A percentile compares a stretch with the other conserved stretches of the same genome.
These are phyloP conservation scores for Dipodomys stephensi DNA, from an alignment of 2,113 vertebrate species.

Conservation along the genomic window DNA sequence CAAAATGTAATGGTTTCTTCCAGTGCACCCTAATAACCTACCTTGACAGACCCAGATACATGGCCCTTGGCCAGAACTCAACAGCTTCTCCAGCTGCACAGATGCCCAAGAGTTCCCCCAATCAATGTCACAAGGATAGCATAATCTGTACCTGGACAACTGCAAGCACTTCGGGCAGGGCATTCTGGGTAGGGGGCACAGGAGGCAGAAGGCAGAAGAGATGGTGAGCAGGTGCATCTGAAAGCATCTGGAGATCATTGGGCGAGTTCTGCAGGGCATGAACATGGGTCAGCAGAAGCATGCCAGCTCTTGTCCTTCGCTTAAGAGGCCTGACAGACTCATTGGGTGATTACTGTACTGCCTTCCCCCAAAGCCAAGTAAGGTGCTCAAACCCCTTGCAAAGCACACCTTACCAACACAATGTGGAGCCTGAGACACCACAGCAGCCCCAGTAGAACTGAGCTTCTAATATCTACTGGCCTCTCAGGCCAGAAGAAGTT, in stretches of 20 bases:
- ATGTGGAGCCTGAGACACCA: neutral
- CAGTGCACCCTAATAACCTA: accelerated
- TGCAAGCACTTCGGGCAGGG: slow-evolving; percentile 96
- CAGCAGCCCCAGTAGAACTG: accelerated
- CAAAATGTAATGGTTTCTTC: accelerated
- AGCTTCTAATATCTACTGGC: neutral
- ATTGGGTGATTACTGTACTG: accelerated
- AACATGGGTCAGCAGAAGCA: neutral
- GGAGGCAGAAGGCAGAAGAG: slow-evolving; percentile 98
- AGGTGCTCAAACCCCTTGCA: neutral
- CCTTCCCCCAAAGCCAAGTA: neutral
- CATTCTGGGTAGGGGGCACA: slow-evolving; percentile 96
- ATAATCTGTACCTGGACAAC: slow-evolving; percentile 93
- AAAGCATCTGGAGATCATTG: slow-evolving; percentile 98
- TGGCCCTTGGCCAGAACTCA: neutral
- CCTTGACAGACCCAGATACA: neutral
- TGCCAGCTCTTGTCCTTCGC: neutral
- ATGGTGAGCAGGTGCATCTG: slow-evolving; percentile 97
- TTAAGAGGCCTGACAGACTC: neutral
- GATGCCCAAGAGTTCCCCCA: neutral
- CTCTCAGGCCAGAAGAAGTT: neutral
- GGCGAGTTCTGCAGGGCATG: slow-evolving; percentile 93
- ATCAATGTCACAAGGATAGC: neutral
- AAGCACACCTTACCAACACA: accelerated
- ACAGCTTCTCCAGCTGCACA: neutral